Base-by-base conservation (phyloP, 2,888 invertebrate genomes). In the Drosophila nr. fundita region DNA sequence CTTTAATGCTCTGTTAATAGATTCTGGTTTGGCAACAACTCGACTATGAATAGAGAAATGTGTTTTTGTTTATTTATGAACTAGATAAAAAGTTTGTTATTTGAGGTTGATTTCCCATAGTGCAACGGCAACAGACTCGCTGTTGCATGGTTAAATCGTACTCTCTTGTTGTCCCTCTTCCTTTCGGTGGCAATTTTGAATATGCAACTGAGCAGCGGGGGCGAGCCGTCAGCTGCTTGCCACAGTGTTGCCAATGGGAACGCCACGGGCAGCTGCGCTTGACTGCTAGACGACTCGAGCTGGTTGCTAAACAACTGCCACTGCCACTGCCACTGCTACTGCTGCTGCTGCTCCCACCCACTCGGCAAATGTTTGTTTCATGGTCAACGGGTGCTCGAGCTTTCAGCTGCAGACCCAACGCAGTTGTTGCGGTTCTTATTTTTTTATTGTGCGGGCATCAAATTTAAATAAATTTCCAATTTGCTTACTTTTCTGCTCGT, bases 391-490 rank as follows among this genome's bases (percentile, higher is more conserved):
- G 62, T 82, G 64, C 72, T 72, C 68, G 78, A 68, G 81, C 64
- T 68, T 34, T 48, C 59, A 54, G 57, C 42, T 48, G 45, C 63
- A 30, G 40, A 40, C 57, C 57, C 57, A 40, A 30, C 42, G 45
- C 59, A 58, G 42, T 27, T 62, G 42, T 15, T 62, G 42, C 24
- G 32, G 42, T 24, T 52, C 42, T 61, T 48, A 11, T 6, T 27
- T 48, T 15, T 15, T 29, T 42, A 18, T 50, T 38, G 63, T 48
- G 65, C 29, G 15, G 57, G 82, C 76, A 86, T 89, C 78, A 78
- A 91, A 91, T 91, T 89, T 90, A 86, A 90, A 90, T 90, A 91
- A 89, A 90, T 80, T 86, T 81, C 88, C 80, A 83, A 91, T 89
- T 89, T 89, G 77, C 71, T 71, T 73, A 68, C 63, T 67, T 55